phyloP scores from a whole-genome alignment of 2,113 vertebrate genomes.

The Ciconia stormi region DNA sequence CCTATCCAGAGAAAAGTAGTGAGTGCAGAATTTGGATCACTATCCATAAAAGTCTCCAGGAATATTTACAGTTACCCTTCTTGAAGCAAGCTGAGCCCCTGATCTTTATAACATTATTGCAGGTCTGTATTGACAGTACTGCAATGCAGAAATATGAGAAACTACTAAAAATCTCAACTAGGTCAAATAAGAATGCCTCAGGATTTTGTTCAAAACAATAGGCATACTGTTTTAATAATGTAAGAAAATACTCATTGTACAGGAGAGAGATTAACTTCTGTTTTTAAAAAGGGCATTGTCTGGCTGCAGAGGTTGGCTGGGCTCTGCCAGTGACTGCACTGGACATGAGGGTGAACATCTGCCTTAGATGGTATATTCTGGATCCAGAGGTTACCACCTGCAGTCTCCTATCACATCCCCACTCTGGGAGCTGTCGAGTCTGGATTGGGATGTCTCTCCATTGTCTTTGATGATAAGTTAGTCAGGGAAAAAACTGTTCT shows the following conservation, averaged over 20 bases:
- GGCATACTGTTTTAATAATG: background rate
- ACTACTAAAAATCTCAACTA: background rate
- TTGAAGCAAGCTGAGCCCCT: background rate
- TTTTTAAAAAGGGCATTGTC: background rate
- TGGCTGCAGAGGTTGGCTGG: background rate
- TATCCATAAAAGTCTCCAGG: background rate
- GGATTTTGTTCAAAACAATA: background rate
- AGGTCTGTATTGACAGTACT: background rate
- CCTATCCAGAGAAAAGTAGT: background rate
- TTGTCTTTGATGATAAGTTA: background rate
- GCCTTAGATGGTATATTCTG: background rate
- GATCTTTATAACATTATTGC: background rate
- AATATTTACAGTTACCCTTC: background rate
- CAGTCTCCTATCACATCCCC: background rate
- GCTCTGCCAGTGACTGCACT: background rate
- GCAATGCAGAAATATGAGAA: background rate
- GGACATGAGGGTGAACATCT: background rate
- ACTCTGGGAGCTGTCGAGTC: background rate
- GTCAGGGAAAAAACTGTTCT: background rate
- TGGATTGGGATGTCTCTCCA: background rate
- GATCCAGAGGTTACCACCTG: background rate
- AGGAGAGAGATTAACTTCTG: background rate
- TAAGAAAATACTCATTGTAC: background rate
- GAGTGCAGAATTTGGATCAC: background rate
- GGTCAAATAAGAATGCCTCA: background rate